A percentile compares a stretch with the other conserved stretches of the same genome.
Evolutionary conservation across 1,140 invertebrate species (phyloP).

Genomic region (Monomorium pharaonis): DNA sequence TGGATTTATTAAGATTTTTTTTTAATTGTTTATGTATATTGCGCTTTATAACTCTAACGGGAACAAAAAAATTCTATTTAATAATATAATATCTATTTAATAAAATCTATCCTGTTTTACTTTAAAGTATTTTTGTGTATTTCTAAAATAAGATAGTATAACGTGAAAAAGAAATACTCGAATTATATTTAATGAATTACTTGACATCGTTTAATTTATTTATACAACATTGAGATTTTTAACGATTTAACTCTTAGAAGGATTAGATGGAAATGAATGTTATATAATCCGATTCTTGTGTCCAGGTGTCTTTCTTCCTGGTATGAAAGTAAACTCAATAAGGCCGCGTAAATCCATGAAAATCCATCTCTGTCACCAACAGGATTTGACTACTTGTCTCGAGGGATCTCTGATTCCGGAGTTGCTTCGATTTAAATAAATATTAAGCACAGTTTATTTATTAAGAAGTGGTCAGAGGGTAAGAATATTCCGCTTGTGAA

Average conservation of each 20-base stretch:
- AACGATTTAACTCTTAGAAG: not conserved
- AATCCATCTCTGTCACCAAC: constrained; percentile 18
- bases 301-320: not conserved
- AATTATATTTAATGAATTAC: not conserved
- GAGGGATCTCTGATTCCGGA: not conserved
- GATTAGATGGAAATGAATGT: constrained; percentile 13
- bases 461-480: not conserved
- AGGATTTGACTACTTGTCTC: constrained; percentile 7
- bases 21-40: no score
- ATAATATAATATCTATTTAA: no score
- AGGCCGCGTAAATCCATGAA: constrained; percentile 52
- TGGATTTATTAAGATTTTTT: no score
- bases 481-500: not conserved
- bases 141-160: not conserved
- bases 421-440: constrained; percentile 63
- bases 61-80: no score
- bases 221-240: not conserved
- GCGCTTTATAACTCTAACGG: no score
- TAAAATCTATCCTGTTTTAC: no score
- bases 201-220: not conserved
- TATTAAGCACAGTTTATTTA: constrained; percentile 15
- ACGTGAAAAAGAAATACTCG: not conserved
- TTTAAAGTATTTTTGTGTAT: not conserved
- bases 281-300: not conserved
- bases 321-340: constrained; percentile 16